Evolutionary conservation across 2,113 vertebrate genomes (phyloP).

Genomic region (Atractosteus spatula): DNA sequence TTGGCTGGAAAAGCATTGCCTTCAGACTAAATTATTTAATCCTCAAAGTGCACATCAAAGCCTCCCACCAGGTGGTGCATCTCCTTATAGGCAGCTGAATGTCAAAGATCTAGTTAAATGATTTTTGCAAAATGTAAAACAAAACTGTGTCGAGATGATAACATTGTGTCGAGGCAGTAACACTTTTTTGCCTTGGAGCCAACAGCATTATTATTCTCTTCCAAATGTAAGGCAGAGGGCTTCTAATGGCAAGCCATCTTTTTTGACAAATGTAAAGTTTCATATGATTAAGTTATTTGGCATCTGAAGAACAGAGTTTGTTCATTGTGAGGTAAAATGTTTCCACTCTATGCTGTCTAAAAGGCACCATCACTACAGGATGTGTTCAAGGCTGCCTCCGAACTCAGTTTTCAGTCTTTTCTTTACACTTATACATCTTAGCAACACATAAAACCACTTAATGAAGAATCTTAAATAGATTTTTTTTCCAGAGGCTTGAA

Average conservation of each 20-base stretch:
- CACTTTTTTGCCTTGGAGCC: slow-evolving; percentile 63
- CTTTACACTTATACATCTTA: not conserved
- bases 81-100: slow-evolving; percentile 84
- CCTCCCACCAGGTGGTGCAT: slow-evolving; percentile 81
- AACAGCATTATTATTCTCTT: slow-evolving; percentile 26
- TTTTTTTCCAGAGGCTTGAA: no score
- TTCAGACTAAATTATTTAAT: slow-evolving; percentile 95
- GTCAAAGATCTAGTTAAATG: slow-evolving; percentile 87
- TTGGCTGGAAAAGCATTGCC: slow-evolving; percentile 81
- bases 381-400: not conserved
- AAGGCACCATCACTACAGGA: not conserved
- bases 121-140: slow-evolving; percentile 86
- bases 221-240: not conserved
- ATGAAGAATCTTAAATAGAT: no score
- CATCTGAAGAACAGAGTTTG: not conserved
- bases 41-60: slow-evolving; percentile 95
- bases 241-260: not conserved
- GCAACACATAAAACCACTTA: not conserved
- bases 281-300: slow-evolving; percentile 7
- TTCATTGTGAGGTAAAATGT: not conserved
- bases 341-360: not conserved
- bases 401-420: not conserved
- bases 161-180: slow-evolving; percentile 75
- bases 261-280: not conserved
- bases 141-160: slow-evolving; percentile 88